Evolutionary conservation across 2,113 vertebrate genomes (phyloP).

Genomic region (Serinus canaria): DNA sequence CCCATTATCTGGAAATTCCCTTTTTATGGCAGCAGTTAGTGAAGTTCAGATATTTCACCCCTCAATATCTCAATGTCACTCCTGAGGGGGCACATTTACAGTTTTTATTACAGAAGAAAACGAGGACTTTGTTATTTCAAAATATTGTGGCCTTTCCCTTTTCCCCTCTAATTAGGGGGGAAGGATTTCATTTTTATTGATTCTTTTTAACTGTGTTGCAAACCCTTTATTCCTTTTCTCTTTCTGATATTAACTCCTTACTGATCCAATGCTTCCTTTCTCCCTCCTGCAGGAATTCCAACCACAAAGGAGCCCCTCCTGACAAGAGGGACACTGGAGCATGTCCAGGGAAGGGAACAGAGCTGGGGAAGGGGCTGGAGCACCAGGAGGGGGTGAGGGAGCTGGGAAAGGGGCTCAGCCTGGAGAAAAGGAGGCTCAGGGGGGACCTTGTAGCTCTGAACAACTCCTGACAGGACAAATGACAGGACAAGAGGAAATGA

Average conservation of each 20-base stretch:
- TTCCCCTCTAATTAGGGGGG: not conserved
- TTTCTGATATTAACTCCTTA: not conserved
- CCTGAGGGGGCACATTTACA: not conserved
- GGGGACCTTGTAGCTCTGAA: accelerated
- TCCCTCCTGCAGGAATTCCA: not conserved
- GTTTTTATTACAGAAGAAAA: not conserved
- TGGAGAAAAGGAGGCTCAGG: not conserved
- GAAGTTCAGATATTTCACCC: not conserved
- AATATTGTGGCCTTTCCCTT: not conserved
- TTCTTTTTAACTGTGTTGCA: not conserved
- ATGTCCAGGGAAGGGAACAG: accelerated
- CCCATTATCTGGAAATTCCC: not conserved
- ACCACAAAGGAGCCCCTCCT: not conserved
- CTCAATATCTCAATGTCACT: not conserved
- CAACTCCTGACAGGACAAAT: not conserved
- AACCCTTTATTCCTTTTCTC: not conserved
- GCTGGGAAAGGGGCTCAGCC: not conserved
- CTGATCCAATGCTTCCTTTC: not conserved
- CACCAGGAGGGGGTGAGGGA: not conserved
- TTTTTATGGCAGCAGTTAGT: not conserved
- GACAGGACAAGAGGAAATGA: not conserved
- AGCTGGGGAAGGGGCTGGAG: not conserved
- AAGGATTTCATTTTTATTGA: not conserved
- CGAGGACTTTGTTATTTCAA: not conserved
- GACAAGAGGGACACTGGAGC: accelerated